Evolutionary conservation across 1,140 invertebrate species (phyloP), one percentile per base, ranked within the genome.

Genomic region (Sycobia sp.): DNA sequence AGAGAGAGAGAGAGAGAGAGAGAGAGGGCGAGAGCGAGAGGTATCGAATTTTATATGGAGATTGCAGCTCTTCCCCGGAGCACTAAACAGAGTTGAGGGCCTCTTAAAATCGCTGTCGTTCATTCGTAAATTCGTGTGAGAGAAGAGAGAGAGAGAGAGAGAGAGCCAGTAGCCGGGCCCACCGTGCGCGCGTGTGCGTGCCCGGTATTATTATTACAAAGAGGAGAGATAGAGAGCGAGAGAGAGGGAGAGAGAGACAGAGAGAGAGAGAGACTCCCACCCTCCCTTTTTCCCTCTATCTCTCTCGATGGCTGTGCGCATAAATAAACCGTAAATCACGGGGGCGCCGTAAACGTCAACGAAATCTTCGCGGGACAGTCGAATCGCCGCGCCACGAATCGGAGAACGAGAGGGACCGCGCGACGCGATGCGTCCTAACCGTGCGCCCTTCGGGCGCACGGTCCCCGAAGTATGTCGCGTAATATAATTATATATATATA

Each of bases 281-380:
- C n/a, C n/a, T n/a, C n/a, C n/a, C n/a, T n/a, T n/a, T n/a, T n/a
- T n/a, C n/a, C n/a, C n/a, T n/a, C n/a, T n/a, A n/a, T n/a, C n/a
- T n/a, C n/a, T n/a, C n/a, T n/a, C n/a, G n/a, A n/a, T n/a, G n/a
- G n/a, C n/a, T n/a, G n/a, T n/a, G 55, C 73, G 76, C 76, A 79
- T 77, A 78, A 79, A 80, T 78, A 80, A 80, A 79, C 68, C 77
- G 71, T 80, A 79, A 78, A 79, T 79, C 76, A 78, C 59, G 56
- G 57, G n/a, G 51, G 62, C 68, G 69, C 73, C 74, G 69, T 77
- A 79, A 80, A 79, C 43, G 71, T 73, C 53, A 44, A 56, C 70
- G 62, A 72, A 74, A 74, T 66, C 67, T 71, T 70, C 70, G 69
- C 69, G 69, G 76, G 76, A 76, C 74, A 77, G 54, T 53, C 46